Evolutionary conservation across 2,797 vertebrate species (phyloP), one percentile per base, ranked within the genome.

Genomic region (Chloroceryle inda): DNA sequence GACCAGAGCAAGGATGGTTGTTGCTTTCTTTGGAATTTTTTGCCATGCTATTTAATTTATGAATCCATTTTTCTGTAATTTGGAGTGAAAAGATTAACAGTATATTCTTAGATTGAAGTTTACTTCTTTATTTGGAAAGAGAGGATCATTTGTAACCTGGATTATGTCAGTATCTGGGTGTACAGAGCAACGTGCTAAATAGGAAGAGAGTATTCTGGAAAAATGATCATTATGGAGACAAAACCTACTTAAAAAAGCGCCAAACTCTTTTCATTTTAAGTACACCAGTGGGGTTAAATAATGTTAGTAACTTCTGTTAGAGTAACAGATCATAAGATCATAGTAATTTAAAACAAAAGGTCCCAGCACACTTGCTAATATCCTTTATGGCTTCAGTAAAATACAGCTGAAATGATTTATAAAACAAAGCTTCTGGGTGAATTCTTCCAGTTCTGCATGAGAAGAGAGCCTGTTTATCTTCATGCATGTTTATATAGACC

Each of bases 391-490:
- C 78, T 96, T 96, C 76, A 88, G 88, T 94, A 95, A 92, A 95
- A 73, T 91, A 61, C 66, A 84, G 92, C 75, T 89, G 88, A 94
- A 95, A 67, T 95, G 68, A 97, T 96, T 96, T 91, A 83, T 78
- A 89, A 87, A 93, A 74, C 42, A 69, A 78, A 75, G 66, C 72
- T 96, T 91, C 88, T 94, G 75, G 31, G 22, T 92, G 45, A 91
- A 83, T 96, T 96, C 69, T 95, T 96, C 62, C 72, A 84, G 81
- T 96, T 97, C 68, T 85, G 15, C 62, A 85, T 88, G 78, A 69
- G 58, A 84, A 84, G 85, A 87, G 62, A 45, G 91, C 81, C 85
- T 95, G 76, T 96, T 94, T 96, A 78, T 97, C 86, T 97, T 97
- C 82, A 47, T 88, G 29, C 10, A 5, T 88, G 95, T 97, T 98